These are phyloP conservation scores for Xylota segnis DNA, from an alignment of 2,888 invertebrate species.

Conservation along the genomic window DNA sequence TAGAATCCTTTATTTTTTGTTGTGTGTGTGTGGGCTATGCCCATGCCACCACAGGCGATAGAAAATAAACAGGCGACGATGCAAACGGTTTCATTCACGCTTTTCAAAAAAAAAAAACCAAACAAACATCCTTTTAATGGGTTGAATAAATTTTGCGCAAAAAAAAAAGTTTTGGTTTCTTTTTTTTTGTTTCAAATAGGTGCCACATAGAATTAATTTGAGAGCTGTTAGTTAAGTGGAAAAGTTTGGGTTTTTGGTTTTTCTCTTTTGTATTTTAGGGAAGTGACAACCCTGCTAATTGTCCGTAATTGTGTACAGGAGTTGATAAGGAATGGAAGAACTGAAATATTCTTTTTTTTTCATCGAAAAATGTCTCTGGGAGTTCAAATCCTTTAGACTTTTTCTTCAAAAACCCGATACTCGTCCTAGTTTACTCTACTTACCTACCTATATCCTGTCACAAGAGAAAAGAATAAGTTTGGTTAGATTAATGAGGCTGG, in stretches of 20 bases:
- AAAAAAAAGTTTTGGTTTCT: not conserved
- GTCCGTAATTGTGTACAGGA: not conserved
- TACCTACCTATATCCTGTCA: too few relatives aligned
- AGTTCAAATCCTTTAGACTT: too few relatives aligned
- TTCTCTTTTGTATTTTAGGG: not conserved
- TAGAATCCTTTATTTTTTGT: not conserved
- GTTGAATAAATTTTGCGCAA: conserved; percentile 25
- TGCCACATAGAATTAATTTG: conserved; percentile 35
- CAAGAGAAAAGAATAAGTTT: too few relatives aligned
- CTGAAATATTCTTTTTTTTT: not conserved
- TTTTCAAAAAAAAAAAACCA: not conserved
- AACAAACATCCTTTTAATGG: conserved; percentile 24
- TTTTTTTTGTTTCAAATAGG: not conserved
- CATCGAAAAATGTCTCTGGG: not conserved
- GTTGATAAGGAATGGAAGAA: not conserved
- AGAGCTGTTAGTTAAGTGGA: conserved; percentile 30
- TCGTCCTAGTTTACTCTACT: too few relatives aligned
- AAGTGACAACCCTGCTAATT: conserved; percentile 10
- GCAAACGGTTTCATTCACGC: conserved; percentile 21
- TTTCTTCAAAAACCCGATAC: too few relatives aligned
- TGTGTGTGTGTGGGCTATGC: not conserved
- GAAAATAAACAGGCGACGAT: conserved; percentile 32
- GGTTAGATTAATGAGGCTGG: too few relatives aligned
- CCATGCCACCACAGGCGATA: conserved; percentile 11
- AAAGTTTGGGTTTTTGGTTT: not conserved